phyloP scores from a whole-genome alignment of 2,888 invertebrate species.

The Zootermopsis nevadensis region DNA sequence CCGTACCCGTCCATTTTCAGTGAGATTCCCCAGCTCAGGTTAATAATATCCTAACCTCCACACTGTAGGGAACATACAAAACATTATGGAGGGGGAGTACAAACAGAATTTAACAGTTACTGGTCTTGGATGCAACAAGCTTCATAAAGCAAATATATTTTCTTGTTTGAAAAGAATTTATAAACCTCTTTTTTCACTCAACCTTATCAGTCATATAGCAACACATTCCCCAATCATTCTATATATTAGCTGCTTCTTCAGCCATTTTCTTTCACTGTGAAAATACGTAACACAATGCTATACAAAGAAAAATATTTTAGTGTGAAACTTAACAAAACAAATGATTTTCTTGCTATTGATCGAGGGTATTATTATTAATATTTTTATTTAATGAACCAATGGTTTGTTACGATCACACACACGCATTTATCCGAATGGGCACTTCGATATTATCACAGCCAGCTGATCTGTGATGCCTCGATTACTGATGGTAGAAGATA shows the following conservation, averaged over 20 bases:
- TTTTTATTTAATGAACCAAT: no score
- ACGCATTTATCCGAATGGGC: no score
- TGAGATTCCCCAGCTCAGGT: neutral
- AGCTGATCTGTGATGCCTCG: no score
- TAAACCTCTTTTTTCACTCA: constrained; percentile 10
- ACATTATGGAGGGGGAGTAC: constrained; percentile 5
- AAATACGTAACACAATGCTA: neutral
- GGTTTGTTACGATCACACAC: no score
- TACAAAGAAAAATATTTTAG: neutral
- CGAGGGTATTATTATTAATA: no score
- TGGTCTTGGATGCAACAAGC: constrained; percentile 40
- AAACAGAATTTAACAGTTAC: constrained; percentile 3
- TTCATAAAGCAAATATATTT: constrained; percentile 43
- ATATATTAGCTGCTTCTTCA: neutral
- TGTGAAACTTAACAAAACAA: no score
- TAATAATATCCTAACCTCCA: neutral
- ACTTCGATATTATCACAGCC: no score
- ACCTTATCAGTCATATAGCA: constrained; percentile 21
- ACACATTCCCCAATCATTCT: constrained; percentile 21
- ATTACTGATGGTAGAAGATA: no score
- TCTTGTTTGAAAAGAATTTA: constrained; percentile 25
- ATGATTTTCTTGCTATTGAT: no score
- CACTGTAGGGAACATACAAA: neutral
- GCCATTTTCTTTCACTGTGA: neutral
- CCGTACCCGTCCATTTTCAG: neutral